A percentile compares a stretch with the other conserved stretches of the same genome.
Evolutionary conservation across 2,888 invertebrate genomes (phyloP).

Genomic region (Herminia tarsipennalis): DNA sequence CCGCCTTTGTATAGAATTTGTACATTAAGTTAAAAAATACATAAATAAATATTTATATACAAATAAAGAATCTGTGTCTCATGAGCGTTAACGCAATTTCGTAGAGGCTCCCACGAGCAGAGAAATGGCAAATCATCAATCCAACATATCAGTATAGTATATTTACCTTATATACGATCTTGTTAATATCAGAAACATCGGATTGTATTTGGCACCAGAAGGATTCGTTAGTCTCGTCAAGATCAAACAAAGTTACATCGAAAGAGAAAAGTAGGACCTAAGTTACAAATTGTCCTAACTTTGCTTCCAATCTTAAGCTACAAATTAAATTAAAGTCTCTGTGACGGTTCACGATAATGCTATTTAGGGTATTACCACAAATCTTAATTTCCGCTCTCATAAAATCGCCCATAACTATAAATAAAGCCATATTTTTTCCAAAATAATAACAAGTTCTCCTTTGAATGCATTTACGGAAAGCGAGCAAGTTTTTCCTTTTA

Average conservation of each 20-base stretch:
- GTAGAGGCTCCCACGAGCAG: slow-evolving; percentile 25
- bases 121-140: too few relatives aligned
- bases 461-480: slow-evolving; percentile 11
- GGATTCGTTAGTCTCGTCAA: slow-evolving; percentile 10
- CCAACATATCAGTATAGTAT: slow-evolving; percentile 31
- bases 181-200: slow-evolving; percentile 37
- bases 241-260: slow-evolving; percentile 18
- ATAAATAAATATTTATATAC: too few relatives aligned
- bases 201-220: slow-evolving; percentile 31
- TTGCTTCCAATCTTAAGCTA: slow-evolving; percentile 2
- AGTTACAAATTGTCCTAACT: slow-evolving; percentile 8
- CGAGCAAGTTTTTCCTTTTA: slow-evolving; percentile 3
- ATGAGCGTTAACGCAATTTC: slow-evolving; percentile 39
- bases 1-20: too few relatives aligned
- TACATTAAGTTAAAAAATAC: too few relatives aligned
- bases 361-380: slow-evolving; percentile 1
- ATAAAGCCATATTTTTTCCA: slow-evolving; percentile 12
- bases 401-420: slow-evolving; percentile 3
- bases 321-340: neutral
- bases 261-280: neutral
- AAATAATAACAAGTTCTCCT: slow-evolving; percentile 22
- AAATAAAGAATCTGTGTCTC: slow-evolving; percentile 33
- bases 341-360: neutral
- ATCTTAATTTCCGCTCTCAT: slow-evolving; percentile 5
- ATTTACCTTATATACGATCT: slow-evolving; percentile 40